Evolutionary conservation across 2,888 invertebrate genomes (phyloP).

Genomic region (Sclerodermus sp.): DNA sequence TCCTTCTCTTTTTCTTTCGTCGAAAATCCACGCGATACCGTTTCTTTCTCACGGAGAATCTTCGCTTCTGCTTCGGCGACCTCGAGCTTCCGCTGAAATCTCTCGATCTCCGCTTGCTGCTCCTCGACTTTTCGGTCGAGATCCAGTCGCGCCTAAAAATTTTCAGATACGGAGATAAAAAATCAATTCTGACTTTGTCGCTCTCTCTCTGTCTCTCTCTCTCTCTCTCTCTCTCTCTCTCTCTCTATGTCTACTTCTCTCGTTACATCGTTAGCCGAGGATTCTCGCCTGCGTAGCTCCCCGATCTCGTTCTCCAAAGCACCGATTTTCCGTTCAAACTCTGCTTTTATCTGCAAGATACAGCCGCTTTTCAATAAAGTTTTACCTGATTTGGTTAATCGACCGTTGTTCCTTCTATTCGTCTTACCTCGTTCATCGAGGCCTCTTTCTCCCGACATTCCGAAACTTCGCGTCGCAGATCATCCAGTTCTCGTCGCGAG

Average conservation of each 20-base stretch:
- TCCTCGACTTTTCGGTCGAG: too few species aligned
- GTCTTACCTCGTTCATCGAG: too few species aligned
- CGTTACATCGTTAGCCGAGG: neutral
- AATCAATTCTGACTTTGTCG: too few species aligned
- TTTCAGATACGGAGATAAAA: too few species aligned
- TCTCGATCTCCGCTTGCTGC: too few species aligned
- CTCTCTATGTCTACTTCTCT: neutral
- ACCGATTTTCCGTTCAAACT: slow-evolving; percentile 1
- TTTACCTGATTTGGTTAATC: too few species aligned
- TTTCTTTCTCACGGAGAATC: neutral
- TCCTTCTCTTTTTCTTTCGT: too few species aligned
- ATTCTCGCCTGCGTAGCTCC: too few species aligned
- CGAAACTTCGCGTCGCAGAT: neutral
- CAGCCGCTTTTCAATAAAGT: neutral
- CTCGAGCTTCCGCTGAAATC: too few species aligned
- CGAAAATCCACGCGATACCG: neutral
- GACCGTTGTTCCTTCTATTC: neutral
- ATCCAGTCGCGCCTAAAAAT: too few species aligned
- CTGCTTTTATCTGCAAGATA: slow-evolving; percentile 7
- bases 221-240: neutral
- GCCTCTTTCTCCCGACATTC: too few species aligned
- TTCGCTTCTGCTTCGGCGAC: too few species aligned
- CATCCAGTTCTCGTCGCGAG: neutral
- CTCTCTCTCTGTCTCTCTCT: neutral
- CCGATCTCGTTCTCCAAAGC: neutral